Base-by-base conservation (phyloP, 2,113 vertebrate species). In the Rutilus rutilus region DNA sequence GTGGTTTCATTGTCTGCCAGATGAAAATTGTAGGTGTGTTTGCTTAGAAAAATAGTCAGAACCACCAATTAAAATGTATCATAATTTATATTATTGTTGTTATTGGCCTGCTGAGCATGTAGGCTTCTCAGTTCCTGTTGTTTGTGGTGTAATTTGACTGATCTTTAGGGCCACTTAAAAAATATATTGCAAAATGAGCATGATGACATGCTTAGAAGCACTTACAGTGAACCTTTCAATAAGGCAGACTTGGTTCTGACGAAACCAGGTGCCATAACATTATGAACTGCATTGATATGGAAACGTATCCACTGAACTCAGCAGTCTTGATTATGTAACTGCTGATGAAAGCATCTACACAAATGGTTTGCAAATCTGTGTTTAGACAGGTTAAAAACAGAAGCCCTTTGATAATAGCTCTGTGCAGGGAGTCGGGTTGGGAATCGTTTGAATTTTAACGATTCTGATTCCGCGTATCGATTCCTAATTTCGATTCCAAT, bases 311-410 rank as follows among this genome's bases (percentile, higher is more conserved):
- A 14, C 42, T 67, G 17, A 33, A 45, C 62, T 52, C 59, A 65
- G 79, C 42, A 67, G 17, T 67, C 79, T 50, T 54, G 45, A n/a
- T 82, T 47, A 82, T 82, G 79, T 42, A 47, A 50, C 78, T 47
- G 78, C 78, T 64, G 60, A 65, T 45, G 15, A 15, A 47, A 47
- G 39, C 59, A 30, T 47, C 14, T 7, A 30, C 14, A 65, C 9
- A 82, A 33, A 82, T 30, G 9, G 15, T 82, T 82, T 50, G 10
- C 12, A 60, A 79, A 79, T 79, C 77, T 59, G 25, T 17, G 79
- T 82, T 82, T 30, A 12, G n/a, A 27, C 27, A 15, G 79, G 62
- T 65, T 50, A 67, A 67, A 80, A 80, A 30, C n/a, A 47, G 59
- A 80, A 19, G 33, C 36, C 33, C 23, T 60, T 78, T 78, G 3